These are phyloP conservation scores for Manis crassicaudata DNA, from an alignment of 2,797 vertebrate species.

Conservation along the genomic window DNA sequence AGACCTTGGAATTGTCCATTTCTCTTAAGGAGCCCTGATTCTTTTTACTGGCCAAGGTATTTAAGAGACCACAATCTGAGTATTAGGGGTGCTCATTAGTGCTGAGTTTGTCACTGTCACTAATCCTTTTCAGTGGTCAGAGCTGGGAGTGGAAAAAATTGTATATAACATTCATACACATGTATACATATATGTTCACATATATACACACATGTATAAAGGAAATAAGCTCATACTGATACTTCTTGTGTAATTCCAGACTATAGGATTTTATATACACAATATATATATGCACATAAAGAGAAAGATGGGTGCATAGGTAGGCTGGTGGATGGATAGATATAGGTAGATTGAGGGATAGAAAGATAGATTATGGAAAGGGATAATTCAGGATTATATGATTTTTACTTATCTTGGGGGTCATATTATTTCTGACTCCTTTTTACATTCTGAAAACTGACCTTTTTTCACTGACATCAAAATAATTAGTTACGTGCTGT, in stretches of 20 bases:
- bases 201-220: background rate
- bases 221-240: background rate
- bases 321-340: too few species aligned
- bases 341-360: too few species aligned
- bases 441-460: background rate
- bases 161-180: background rate
- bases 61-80: background rate
- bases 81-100: background rate
- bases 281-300: background rate
- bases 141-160: background rate
- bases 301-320: background rate
- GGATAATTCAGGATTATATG: background rate
- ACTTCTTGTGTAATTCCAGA: background rate
- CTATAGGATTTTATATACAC: background rate
- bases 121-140: background rate
- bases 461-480: background rate
- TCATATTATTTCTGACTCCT: background rate
- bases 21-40: background rate
- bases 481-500: background rate
- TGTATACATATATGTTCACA: background rate
- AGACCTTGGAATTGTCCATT: background rate
- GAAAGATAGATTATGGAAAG: too few species aligned
- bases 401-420: background rate
- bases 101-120: background rate
- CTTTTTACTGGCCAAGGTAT: constrained; percentile 14